Conservation (phyloP, 2,888 invertebrate species). For the Diadromus collaris region DNA sequence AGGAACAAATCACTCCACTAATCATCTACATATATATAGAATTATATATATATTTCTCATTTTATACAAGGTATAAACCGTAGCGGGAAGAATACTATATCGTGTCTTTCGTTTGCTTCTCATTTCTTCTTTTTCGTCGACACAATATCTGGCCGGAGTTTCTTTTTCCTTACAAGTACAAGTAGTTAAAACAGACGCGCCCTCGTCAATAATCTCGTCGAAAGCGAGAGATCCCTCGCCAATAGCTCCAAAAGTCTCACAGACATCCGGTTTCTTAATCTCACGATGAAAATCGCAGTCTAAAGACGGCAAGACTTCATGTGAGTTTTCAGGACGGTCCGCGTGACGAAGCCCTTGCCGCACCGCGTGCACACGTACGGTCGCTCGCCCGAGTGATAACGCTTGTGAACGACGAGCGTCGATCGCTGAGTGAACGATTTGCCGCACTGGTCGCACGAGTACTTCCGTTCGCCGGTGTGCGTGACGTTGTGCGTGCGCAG, state of each 20-base stretch:
- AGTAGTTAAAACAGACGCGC: not conserved
- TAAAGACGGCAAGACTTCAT: constrained; percentile 74
- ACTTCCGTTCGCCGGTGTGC: constrained; percentile 82
- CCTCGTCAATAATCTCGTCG: not conserved
- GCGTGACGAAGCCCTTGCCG: constrained; percentile 82
- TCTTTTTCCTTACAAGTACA: constrained; percentile 3
- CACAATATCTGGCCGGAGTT: constrained; percentile 45
- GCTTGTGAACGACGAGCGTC: constrained; percentile 81
- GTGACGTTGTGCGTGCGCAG: constrained; percentile 82
- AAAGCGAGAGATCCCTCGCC: not conserved
- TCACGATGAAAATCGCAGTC: constrained; percentile 2
- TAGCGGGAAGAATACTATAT: constrained; percentile 47
- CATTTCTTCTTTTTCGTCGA: constrained; percentile 26
- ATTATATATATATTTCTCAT: constrained; percentile 34
- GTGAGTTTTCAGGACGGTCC: constrained; percentile 83
- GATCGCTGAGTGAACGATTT: constrained; percentile 83
- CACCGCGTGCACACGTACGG: constrained; percentile 83
- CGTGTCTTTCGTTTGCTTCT: constrained; percentile 7
- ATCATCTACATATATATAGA: constrained; percentile 12
- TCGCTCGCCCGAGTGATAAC: constrained; percentile 83
- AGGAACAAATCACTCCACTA: not conserved
- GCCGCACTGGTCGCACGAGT: constrained; percentile 82
- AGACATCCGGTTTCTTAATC: not conserved
- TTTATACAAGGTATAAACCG: constrained; percentile 51
- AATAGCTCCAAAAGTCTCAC: not conserved